Percentiles rank a stretch among this genome's conserved stretches.
Conservation (phyloP, 2,888 invertebrate species). For the Ophion obscuratus region DNA sequence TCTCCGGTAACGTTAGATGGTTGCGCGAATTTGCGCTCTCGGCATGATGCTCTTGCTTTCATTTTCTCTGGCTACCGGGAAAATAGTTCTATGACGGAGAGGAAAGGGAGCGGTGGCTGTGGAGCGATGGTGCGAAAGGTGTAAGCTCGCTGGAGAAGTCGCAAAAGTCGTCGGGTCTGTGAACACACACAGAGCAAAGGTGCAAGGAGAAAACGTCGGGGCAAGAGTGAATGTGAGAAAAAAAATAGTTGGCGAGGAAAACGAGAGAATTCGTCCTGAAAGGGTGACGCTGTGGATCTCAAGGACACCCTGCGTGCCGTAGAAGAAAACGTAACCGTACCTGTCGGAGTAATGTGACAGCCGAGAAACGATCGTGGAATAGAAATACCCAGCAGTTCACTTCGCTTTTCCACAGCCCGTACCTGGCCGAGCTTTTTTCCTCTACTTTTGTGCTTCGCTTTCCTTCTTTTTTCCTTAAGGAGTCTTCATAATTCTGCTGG, state of each 20-base stretch:
- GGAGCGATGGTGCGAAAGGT: constrained; percentile 23
- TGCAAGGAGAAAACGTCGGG: constrained; percentile 43
- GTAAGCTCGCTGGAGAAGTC: constrained; percentile 39
- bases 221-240: constrained; percentile 33
- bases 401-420: constrained; percentile 32
- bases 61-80: constrained; percentile 32
- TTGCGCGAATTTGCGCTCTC: constrained; percentile 7
- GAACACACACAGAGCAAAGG: constrained; percentile 26
- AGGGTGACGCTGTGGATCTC: constrained; percentile 52
- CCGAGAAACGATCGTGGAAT: constrained; percentile 76
- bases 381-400: constrained; percentile 63
- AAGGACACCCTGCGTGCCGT: constrained; percentile 42
- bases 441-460: constrained; percentile 14
- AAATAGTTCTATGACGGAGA: constrained; percentile 44
- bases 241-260: constrained; percentile 35
- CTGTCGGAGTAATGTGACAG: constrained; percentile 80
- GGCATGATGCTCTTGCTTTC: constrained; percentile 33
- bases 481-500: constrained; percentile 31
- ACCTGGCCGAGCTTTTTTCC: constrained; percentile 6
- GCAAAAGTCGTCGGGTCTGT: constrained; percentile 39
- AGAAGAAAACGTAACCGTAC: constrained; percentile 69
- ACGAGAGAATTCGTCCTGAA: constrained; percentile 67
- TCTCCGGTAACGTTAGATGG: constrained; percentile 44
- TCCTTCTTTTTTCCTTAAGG: constrained; percentile 19
- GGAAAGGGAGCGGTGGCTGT: constrained; percentile 13